Percentiles rank a stretch among this genome's conserved stretches.
Evolutionary conservation across 2,113 vertebrate species (phyloP).

Genomic region (Telmatochromis sp.): DNA sequence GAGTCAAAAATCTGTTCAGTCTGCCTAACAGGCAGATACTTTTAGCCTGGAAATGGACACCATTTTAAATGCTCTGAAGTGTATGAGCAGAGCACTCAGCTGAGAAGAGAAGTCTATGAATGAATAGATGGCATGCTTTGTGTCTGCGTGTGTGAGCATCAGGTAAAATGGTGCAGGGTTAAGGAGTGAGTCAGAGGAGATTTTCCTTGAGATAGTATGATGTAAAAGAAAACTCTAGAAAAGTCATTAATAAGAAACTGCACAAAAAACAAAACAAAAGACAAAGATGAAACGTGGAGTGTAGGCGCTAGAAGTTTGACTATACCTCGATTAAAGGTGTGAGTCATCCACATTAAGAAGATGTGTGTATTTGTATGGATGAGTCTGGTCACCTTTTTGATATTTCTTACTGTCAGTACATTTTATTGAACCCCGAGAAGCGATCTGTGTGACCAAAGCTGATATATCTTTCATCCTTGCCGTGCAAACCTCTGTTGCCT

Average conservation of each 20-base stretch:
- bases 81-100: neutral
- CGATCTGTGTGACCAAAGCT: neutral
- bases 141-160: neutral
- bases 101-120: neutral
- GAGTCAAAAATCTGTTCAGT: neutral
- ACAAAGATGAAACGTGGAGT: neutral
- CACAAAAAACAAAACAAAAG: neutral
- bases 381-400: neutral
- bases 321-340: neutral
- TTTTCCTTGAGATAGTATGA: neutral
- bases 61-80: neutral
- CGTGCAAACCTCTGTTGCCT: neutral
- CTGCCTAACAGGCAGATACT: neutral
- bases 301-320: neutral
- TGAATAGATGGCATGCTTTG: neutral
- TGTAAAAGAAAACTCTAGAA: neutral
- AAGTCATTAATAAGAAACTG: neutral
- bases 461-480: neutral
- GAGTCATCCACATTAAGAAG: neutral
- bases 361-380: neutral
- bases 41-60: neutral
- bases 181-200: slow-evolving; percentile 43
- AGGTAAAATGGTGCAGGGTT: neutral
- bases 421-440: neutral
- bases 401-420: neutral